A percentile compares a stretch with the other conserved stretches of the same genome.
Conservation (phyloP, 2,113 vertebrate species). For the Mustelus asterias region DNA sequence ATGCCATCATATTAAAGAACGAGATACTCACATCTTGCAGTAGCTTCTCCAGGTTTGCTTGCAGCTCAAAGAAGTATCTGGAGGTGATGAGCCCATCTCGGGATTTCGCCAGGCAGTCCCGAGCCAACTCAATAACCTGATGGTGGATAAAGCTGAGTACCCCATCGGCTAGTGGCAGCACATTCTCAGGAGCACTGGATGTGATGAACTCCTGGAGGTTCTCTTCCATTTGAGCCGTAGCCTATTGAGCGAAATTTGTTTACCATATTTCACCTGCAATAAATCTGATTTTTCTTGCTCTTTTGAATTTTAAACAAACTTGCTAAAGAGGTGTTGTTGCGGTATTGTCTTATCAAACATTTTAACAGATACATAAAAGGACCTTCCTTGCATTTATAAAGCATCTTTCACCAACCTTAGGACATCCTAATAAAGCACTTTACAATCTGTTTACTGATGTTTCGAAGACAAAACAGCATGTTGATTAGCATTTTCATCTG, state of each 20-base stretch:
- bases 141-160: slow-evolving; percentile 95
- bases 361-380: not conserved
- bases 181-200: slow-evolving; percentile 72
- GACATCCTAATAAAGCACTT: not conserved
- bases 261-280: not conserved
- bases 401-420: not conserved
- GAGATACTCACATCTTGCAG: slow-evolving; percentile 83
- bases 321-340: not conserved
- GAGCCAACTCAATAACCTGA: slow-evolving; percentile 88
- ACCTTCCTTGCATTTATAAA: not conserved
- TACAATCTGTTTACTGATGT: not conserved
- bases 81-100: slow-evolving; percentile 86
- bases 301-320: not conserved
- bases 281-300: not conserved
- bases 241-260: slow-evolving; percentile 54
- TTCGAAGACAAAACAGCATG: not conserved
- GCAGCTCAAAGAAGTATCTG: slow-evolving; percentile 94
- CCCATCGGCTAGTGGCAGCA: slow-evolving; percentile 83
- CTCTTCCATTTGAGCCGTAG: slow-evolving; percentile 95
- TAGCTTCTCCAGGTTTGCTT: slow-evolving; percentile 94
- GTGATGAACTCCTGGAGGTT: slow-evolving; percentile 81
- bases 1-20: slow-evolving; percentile 40
- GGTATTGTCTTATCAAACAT: not conserved
- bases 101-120: slow-evolving; percentile 92
- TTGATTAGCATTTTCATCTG: not conserved